phyloP scores from a whole-genome alignment of 2,888 invertebrate species.

The Epistrophe eligans region DNA sequence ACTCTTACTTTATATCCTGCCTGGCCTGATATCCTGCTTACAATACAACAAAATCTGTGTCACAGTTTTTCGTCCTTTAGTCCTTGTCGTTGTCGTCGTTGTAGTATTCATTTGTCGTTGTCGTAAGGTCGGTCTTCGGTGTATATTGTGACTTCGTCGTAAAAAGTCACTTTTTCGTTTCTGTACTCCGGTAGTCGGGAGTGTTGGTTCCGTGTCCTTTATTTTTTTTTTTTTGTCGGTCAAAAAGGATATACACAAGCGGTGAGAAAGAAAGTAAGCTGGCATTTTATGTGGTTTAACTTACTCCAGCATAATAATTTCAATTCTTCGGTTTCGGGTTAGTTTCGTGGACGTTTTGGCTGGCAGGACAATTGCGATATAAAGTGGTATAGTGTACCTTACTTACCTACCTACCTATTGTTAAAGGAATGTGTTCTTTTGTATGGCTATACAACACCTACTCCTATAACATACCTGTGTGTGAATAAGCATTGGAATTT shows the following conservation, averaged over 20 bases:
- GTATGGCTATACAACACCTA: not conserved
- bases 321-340: slow-evolving; percentile 53
- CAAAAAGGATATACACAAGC: slow-evolving; percentile 51
- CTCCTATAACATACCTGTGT: not conserved
- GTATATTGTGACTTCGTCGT: slow-evolving; percentile 17
- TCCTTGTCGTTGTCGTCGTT: slow-evolving; percentile 14
- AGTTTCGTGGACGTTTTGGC: slow-evolving; percentile 50
- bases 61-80: slow-evolving; percentile 54
- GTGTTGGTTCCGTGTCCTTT: slow-evolving; percentile 70
- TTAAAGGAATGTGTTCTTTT: slow-evolving; percentile 6
- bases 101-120: slow-evolving; percentile 24
- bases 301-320: slow-evolving; percentile 59
- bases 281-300: slow-evolving; percentile 66
- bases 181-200: slow-evolving; percentile 53
- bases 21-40: slow-evolving; percentile 39
- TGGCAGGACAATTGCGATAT: slow-evolving; percentile 52
- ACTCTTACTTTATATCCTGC: slow-evolving; percentile 50
- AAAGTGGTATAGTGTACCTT: slow-evolving; percentile 14
- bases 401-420: not conserved
- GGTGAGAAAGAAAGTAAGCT: slow-evolving; percentile 62
- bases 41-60: slow-evolving; percentile 67
- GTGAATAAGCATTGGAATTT: slow-evolving; percentile 56
- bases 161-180: slow-evolving; percentile 25
- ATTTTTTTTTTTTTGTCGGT: slow-evolving; percentile 1
- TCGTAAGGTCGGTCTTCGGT: slow-evolving; percentile 20